Conservation (phyloP, 2,888 invertebrate genomes). For the Cheilosia grossa region DNA sequence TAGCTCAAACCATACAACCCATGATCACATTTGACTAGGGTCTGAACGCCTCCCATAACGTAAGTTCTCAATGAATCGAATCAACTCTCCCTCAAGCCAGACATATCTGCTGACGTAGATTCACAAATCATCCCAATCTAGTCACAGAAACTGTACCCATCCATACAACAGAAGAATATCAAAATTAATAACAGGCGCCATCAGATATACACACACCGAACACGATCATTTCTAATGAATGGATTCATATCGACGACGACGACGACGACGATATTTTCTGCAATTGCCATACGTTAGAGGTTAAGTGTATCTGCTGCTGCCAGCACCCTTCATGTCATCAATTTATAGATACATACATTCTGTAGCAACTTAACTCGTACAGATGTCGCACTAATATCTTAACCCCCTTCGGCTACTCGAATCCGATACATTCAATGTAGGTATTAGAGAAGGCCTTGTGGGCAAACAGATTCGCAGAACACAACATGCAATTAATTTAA, state of each 20-base stretch:
- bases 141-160: not conserved
- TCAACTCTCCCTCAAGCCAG: not conserved
- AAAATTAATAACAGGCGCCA: conserved; percentile 61
- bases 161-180: conserved; percentile 32
- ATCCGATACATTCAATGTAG: conserved; percentile 28
- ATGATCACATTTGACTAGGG: no score
- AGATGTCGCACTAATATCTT: conserved; percentile 70
- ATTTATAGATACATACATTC: conserved; percentile 57
- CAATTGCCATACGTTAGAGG: conserved; percentile 67
- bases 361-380: conserved; percentile 50
- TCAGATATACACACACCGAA: conserved; percentile 47
- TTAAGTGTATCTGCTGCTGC: conserved; percentile 63
- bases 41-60: not conserved
- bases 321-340: conserved; percentile 68
- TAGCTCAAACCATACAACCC: no score
- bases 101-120: conserved; percentile 29
- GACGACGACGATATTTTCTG: conserved; percentile 52
- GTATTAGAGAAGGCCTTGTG: conserved; percentile 36
- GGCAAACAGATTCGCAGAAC: conserved; percentile 66
- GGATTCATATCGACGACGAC: conserved; percentile 59
- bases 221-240: conserved; percentile 58
- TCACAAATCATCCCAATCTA: conserved; percentile 30
- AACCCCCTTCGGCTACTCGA: conserved; percentile 32
- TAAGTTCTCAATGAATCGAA: not conserved
- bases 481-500: conserved; percentile 75